Conservation (phyloP, 2,888 invertebrate species). For the Argynnis bischoffii region DNA sequence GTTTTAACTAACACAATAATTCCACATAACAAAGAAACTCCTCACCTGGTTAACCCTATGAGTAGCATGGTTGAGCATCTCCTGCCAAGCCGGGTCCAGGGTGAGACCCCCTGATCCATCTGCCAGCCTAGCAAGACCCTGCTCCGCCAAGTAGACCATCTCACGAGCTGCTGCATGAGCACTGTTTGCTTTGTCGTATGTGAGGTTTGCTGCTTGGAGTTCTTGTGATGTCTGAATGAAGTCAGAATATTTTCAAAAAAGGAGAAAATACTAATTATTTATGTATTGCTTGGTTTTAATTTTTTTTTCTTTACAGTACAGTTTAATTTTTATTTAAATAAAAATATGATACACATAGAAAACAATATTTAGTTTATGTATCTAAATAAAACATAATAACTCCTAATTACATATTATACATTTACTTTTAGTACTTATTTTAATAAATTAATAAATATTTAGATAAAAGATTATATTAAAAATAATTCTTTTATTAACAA, state of each 20-base stretch:
- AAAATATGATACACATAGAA: too few relatives aligned
- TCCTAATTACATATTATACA: too few relatives aligned
- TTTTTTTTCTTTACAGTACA: too few relatives aligned
- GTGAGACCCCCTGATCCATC: conserved; percentile 83
- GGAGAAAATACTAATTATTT: too few relatives aligned
- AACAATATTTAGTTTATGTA: too few relatives aligned
- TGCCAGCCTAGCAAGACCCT: conserved; percentile 83
- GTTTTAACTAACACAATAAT: not conserved
- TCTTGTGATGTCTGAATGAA: conserved; percentile 86
- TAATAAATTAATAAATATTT: too few relatives aligned
- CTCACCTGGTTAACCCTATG: conserved; percentile 89
- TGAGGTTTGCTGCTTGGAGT: conserved; percentile 88
- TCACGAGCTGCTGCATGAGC: conserved; percentile 95
- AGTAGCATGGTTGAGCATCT: conserved; percentile 97
- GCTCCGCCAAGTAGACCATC: conserved; percentile 86
- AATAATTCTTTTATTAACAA: not conserved
- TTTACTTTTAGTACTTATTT: too few relatives aligned
- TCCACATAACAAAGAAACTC: not conserved
- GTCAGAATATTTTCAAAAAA: not conserved
- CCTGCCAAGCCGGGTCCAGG: conserved; percentile 96
- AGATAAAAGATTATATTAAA: too few relatives aligned
- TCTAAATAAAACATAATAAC: too few relatives aligned
- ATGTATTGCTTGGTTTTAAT: too few relatives aligned
- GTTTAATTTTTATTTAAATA: too few relatives aligned
- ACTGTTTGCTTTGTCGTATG: conserved; percentile 94